These are phyloP conservation scores for Podarcis muralis DNA, from an alignment of 2,113 vertebrate genomes.

Conservation along the genomic window DNA sequence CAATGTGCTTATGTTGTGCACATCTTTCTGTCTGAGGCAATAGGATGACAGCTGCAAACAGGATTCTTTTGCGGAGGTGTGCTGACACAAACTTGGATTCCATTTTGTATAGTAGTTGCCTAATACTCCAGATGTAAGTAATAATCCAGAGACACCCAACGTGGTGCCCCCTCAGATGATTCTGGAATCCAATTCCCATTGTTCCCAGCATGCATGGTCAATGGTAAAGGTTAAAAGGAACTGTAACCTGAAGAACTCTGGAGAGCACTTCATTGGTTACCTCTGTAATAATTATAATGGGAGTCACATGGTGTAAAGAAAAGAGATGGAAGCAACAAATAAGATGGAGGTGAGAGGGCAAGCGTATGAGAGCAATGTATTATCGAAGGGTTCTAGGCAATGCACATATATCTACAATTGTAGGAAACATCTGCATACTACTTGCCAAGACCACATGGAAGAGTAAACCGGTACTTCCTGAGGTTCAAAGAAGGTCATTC, in stretches of 20 bases:
- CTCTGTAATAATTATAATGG: neutral
- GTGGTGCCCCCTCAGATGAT: too few relatives aligned
- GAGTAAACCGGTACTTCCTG: neutral
- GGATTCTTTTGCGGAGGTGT: neutral
- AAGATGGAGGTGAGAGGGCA: fast-evolving
- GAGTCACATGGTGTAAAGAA: slow-evolving; percentile 1
- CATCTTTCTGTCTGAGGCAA: neutral
- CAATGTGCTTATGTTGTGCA: neutral
- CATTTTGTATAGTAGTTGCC: neutral
- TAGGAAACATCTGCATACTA: neutral
- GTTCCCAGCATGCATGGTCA: too few relatives aligned
- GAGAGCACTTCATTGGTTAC: too few relatives aligned
- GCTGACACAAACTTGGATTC: neutral
- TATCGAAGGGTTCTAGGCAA: neutral
- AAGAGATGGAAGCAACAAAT: neutral
- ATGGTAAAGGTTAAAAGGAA: too few relatives aligned
- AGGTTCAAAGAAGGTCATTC: neutral
- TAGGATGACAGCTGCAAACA: neutral
- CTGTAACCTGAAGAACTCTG: too few relatives aligned
- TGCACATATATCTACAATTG: neutral
- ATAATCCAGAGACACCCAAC: too few relatives aligned
- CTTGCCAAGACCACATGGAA: neutral
- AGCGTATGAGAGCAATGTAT: slow-evolving; percentile 20
- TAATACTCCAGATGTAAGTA: neutral
- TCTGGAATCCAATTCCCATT: too few relatives aligned